Percentiles rank a stretch among this genome's conserved stretches.
Evolutionary conservation across 2,888 invertebrate species (phyloP).

Genomic region (Drosophila meridionalis): DNA sequence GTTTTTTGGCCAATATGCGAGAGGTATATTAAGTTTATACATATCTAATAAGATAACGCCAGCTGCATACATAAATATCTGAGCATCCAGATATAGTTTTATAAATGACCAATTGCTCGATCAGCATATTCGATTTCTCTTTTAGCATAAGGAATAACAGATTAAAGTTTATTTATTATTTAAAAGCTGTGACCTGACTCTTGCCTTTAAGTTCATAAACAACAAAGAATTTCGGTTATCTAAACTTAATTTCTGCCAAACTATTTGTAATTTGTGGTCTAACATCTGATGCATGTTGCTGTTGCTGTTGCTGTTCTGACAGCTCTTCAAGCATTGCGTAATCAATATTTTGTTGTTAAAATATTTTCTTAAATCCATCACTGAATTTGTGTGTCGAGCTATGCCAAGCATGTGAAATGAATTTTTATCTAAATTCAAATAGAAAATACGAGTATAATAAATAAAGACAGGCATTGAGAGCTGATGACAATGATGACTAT

Average conservation of each 20-base stretch:
- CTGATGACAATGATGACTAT: conserved; percentile 38
- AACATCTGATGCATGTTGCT: background rate
- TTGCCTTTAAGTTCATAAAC: background rate
- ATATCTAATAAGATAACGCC: conserved; percentile 39
- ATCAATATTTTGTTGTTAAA: conserved; percentile 5
- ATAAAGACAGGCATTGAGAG: conserved; percentile 39
- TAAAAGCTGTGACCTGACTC: background rate
- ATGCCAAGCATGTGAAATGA: conserved; percentile 7
- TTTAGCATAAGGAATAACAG: background rate
- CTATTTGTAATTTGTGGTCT: conserved; percentile 9
- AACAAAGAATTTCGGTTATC: conserved; percentile 3
- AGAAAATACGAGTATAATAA: conserved; percentile 42
- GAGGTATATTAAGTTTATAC: conserved; percentile 48
- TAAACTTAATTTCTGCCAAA: background rate
- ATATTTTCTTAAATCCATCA: conserved; percentile 12
- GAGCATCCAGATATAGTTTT: conserved; percentile 3
- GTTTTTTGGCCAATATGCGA: conserved; percentile 20
- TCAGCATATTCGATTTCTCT: background rate
- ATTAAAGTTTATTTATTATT: conserved; percentile 8
- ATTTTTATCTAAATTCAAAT: conserved; percentile 30
- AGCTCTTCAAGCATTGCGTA: background rate
- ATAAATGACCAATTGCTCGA: conserved; percentile 11
- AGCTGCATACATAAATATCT: conserved; percentile 27
- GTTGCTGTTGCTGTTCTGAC: background rate
- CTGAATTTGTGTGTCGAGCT: background rate